phyloP scores from a whole-genome alignment of 2,888 invertebrate genomes.

The Rotaria socialis region DNA sequence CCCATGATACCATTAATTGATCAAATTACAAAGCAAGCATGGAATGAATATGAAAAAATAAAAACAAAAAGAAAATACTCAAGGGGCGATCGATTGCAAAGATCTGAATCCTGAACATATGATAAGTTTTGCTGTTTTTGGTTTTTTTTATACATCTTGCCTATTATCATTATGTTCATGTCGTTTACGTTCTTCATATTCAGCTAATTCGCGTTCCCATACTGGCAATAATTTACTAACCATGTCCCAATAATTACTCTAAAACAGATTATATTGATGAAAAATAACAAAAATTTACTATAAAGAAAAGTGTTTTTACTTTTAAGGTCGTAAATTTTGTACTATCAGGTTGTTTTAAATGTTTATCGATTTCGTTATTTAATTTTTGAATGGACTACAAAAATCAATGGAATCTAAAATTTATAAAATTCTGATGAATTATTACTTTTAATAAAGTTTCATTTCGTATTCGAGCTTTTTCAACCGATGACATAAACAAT shows the following conservation, averaged over 20 bases:
- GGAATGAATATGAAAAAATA: background rate
- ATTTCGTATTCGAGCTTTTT: slow-evolving; percentile 28
- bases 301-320: background rate
- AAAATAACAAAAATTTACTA: background rate
- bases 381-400: slow-evolving; percentile 8
- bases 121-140: too few relatives aligned
- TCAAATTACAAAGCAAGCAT: background rate
- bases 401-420: background rate
- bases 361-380: background rate
- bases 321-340: background rate
- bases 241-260: slow-evolving; percentile 35
- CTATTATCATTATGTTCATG: background rate
- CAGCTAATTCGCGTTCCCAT: slow-evolving; percentile 14
- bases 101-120: background rate
- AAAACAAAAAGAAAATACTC: background rate
- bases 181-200: slow-evolving; percentile 19
- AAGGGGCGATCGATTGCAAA: background rate
- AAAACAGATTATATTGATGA: background rate
- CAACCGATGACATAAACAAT: slow-evolving; percentile 1
- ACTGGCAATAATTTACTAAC: slow-evolving; percentile 19
- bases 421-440: background rate
- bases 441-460: slow-evolving; percentile 17
- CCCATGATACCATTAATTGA: background rate
- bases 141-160: background rate
- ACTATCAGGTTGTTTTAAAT: slow-evolving; percentile 10